Evolutionary conservation across 1,140 invertebrate species (phyloP), one percentile per base, ranked within the genome.

Genomic region (Tetragonula clypearis): DNA sequence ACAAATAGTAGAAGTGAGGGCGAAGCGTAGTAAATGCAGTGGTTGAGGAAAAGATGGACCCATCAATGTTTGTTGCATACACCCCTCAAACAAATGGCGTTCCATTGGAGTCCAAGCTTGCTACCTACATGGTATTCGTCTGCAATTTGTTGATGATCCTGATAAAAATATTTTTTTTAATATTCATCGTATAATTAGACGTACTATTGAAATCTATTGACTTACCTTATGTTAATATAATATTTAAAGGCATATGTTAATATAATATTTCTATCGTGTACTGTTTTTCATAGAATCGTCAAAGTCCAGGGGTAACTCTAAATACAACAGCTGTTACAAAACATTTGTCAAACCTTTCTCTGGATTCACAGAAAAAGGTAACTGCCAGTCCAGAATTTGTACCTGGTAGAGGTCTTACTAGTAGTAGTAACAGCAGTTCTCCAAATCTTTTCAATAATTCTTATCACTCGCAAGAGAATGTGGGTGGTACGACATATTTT

Each of bases 401-500:
- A 72, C 92, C 94, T 79, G 90, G 91, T 79, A 91, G 93, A 84
- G 91, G 91, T 56, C 86, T 94, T 30, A 83, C 92, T 62, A 91
- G 92, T 85, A 91, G 92, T 85, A 95, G 93, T 80, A 95, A 94
- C 74, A 95, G 92, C 77, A 93, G 92, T 83, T 94, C 94, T 3
- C 93, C 94, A 23, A 94, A 94, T 92, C 86, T 94, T 58, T 94
- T 94, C 71, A 94, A 93, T 88, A 94, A 93, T 91, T 93, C 94
- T 86, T 94, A 93, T 83, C 93, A 95, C 87, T 93, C 94, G 26
- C 94, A 98, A 96, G 98, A 98, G 94, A 98, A 98, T 96, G 98
- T 99, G 85, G 98, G 98, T 72, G 98, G 98, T 35, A 99, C 98
- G 30, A 99, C 98, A 12, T 99, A 99, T 94, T 99, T 98, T 95